phyloP scores from a whole-genome alignment of 23 tunicate genomes.

The Trididemnum nubilum region DNA sequence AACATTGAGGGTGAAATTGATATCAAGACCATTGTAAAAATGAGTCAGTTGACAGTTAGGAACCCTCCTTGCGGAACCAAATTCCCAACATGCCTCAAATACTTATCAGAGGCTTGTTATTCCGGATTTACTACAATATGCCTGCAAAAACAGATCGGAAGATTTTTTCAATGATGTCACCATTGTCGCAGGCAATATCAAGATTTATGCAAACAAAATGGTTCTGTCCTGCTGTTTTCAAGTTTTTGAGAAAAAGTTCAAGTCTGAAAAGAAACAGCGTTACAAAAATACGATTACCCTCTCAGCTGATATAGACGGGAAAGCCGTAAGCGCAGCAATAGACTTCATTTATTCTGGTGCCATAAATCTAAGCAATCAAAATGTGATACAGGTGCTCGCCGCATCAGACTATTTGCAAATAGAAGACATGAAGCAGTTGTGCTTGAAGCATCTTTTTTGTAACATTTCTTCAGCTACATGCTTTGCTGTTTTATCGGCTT shows the following conservation, averaged over 20 bases:
- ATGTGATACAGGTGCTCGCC: background rate
- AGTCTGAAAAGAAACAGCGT: background rate
- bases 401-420: background rate
- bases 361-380: background rate
- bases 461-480: background rate
- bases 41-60: no score
- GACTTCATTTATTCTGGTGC: background rate
- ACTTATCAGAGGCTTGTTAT: no score
- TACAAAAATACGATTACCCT: background rate
- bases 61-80: no score
- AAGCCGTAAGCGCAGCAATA: background rate
- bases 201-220: constrained; percentile 11
- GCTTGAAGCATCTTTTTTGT: background rate
- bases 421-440: background rate
- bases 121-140: constrained; percentile 15
- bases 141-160: background rate
- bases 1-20: no score
- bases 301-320: background rate
- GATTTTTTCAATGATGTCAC: constrained; percentile 20
- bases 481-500: background rate
- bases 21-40: no score
- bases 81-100: no score
- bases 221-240: constrained; percentile 23
- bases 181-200: background rate
- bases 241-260: constrained; percentile 7